These are phyloP conservation scores for Pharmacophagus antenor DNA, from an alignment of 2,888 invertebrate species.

Conservation along the genomic window DNA sequence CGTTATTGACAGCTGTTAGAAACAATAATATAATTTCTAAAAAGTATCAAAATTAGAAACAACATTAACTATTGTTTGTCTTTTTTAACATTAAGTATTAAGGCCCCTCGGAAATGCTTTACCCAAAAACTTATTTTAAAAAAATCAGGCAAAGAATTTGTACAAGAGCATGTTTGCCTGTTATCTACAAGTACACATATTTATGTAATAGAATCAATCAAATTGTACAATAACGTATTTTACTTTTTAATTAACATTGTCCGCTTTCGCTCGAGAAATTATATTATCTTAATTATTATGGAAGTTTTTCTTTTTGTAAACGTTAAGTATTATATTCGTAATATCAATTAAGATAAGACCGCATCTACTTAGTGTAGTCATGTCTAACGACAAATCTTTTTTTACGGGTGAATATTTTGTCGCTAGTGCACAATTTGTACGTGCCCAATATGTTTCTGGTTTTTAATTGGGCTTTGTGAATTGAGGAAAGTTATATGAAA, in stretches of 20 bases:
- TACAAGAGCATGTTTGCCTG: neutral
- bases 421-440: neutral
- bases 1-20: too few species aligned
- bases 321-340: conserved; percentile 14
- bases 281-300: conserved; percentile 4
- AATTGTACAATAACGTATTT: conserved; percentile 4
- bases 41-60: too few species aligned
- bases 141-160: neutral
- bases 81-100: too few species aligned
- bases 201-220: conserved; percentile 14
- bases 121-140: neutral
- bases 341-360: conserved; percentile 8
- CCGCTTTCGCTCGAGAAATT: neutral
- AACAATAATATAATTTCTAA: too few species aligned
- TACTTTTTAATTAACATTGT: conserved; percentile 2
- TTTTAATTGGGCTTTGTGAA: conserved; percentile 5
- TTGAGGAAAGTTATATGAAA: neutral
- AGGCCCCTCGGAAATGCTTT: too few species aligned
- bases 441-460: conserved; percentile 1
- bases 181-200: neutral
- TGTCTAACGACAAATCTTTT: conserved; percentile 9
- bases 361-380: neutral
- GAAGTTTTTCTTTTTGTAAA: neutral
- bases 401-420: conserved; percentile 1
- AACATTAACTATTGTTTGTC: too few species aligned